Evolutionary conservation across 2,113 vertebrate genomes (phyloP).

Genomic region (Progne subis): DNA sequence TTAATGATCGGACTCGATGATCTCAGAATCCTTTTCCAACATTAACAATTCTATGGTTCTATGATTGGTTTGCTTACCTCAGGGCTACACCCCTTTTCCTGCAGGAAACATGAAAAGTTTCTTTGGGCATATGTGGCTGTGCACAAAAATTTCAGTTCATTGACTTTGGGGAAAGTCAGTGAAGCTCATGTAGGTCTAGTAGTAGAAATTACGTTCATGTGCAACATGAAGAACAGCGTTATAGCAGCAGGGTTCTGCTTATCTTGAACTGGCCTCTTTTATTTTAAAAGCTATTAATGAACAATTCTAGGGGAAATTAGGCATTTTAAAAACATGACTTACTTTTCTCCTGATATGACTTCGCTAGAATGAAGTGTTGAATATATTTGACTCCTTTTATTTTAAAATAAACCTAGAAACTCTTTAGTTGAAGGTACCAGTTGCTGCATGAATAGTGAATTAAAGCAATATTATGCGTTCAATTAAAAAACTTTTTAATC

Average conservation of each 20-base stretch:
- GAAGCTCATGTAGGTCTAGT: neutral
- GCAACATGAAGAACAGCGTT: neutral
- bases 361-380: neutral
- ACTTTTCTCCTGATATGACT: neutral
- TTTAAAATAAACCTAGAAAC: neutral
- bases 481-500: neutral
- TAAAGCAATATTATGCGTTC: neutral
- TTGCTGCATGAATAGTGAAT: neutral
- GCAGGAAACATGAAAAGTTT: neutral
- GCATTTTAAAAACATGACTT: neutral
- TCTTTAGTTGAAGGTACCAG: neutral
- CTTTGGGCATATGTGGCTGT: neutral
- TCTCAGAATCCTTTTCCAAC: neutral
- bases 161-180: neutral
- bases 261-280: neutral
- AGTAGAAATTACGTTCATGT: neutral
- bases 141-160: neutral
- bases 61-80: neutral
- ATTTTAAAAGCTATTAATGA: neutral
- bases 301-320: neutral
- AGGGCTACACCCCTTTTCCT: neutral
- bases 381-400: neutral
- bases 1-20: rapidly evolving
- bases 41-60: neutral
- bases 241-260: neutral